These are phyloP conservation scores for Gibbula magus DNA, from an alignment of 2,888 invertebrate genomes.

Conservation along the genomic window DNA sequence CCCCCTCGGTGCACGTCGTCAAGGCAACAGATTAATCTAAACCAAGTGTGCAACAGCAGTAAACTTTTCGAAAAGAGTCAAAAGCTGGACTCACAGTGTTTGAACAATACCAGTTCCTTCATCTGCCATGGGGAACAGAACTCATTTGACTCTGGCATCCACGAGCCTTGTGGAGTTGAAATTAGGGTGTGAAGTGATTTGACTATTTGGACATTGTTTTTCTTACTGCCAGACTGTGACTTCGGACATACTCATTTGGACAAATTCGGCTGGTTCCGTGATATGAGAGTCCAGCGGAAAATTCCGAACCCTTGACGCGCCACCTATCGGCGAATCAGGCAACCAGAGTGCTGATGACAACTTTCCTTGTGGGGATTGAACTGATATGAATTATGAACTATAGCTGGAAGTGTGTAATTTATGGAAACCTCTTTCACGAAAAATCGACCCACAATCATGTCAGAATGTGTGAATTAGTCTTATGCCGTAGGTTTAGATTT, in stretches of 20 bases:
- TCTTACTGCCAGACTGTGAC: not conserved
- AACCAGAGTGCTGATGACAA: slow-evolving; percentile 13
- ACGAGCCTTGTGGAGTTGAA: slow-evolving; percentile 40
- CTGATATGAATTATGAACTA: no score
- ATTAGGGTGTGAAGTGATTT: slow-evolving; percentile 5
- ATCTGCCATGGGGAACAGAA: slow-evolving; percentile 46
- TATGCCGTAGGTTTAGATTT: no score
- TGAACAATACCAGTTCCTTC: slow-evolving; percentile 17
- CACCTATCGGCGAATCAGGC: not conserved
- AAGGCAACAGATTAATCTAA: slow-evolving; percentile 5
- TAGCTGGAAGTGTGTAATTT: no score
- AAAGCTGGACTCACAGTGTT: slow-evolving; percentile 9
- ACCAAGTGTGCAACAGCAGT: slow-evolving; percentile 9
- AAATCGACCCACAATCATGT: no score
- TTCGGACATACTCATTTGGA: not conserved
- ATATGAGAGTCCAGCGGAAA: not conserved
- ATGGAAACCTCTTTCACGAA: no score
- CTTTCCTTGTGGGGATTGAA: no score
- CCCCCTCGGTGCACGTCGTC: slow-evolving; percentile 1
- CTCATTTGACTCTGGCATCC: slow-evolving; percentile 59
- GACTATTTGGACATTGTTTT: not conserved
- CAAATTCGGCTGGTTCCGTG: not conserved
- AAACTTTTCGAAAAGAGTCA: slow-evolving; percentile 5
- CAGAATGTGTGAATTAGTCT: no score
- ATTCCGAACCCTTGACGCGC: not conserved